Evolutionary conservation across 2,113 vertebrate species (phyloP).

Genomic region (Ondatra zibethicus): DNA sequence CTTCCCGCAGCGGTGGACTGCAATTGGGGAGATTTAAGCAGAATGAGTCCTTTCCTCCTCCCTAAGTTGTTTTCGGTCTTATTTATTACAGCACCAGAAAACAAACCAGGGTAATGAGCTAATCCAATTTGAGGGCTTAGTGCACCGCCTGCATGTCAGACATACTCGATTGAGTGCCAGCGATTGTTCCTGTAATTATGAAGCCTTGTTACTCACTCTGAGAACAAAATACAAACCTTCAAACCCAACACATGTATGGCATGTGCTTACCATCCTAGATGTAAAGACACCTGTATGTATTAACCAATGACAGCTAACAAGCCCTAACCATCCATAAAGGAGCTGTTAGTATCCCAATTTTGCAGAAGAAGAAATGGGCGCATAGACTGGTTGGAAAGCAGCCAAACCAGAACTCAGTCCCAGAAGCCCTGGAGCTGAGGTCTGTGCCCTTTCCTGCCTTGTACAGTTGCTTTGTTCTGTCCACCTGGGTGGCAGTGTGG

Average conservation of each 20-base stretch:
- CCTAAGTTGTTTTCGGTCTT: neutral
- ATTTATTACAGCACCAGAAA: neutral
- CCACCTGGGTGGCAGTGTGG: neutral
- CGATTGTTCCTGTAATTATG: neutral
- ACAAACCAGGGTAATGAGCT: neutral
- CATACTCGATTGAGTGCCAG: neutral
- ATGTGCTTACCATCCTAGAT: neutral
- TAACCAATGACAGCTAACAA: neutral
- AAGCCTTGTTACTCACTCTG: neutral
- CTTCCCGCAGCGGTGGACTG: neutral
- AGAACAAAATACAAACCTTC: neutral
- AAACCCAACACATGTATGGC: neutral
- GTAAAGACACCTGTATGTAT: neutral
- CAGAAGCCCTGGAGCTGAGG: rapidly evolving
- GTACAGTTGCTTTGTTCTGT: no score
- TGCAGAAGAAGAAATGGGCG: neutral
- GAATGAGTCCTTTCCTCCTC: neutral
- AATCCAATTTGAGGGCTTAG: slow-evolving; percentile 47
- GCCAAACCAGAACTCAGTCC: neutral
- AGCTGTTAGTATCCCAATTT: rapidly evolving
- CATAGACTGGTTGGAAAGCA: neutral
- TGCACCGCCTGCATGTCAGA: neutral
- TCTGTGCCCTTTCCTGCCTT: neutral
- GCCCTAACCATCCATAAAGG: neutral
- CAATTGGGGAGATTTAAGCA: neutral